These are phyloP conservation scores for Parambassis ranga DNA, from an alignment of 2,797 vertebrate species.

Conservation along the genomic window DNA sequence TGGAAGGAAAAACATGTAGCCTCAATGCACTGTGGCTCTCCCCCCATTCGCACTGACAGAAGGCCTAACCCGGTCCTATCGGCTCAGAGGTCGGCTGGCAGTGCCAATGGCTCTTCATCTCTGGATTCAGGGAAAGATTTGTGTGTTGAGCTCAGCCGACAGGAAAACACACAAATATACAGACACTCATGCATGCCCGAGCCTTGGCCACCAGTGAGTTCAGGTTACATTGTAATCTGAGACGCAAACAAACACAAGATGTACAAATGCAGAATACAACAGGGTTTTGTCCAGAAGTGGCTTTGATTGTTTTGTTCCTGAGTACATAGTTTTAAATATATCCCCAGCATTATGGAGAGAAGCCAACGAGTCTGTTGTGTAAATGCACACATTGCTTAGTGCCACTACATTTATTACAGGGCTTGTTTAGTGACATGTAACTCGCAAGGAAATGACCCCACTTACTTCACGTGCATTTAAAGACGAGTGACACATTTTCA, in stretches of 20 bases:
- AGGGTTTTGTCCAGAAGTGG: neutral
- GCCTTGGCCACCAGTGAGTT: neutral
- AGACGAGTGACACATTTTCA: neutral
- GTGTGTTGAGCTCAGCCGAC: neutral
- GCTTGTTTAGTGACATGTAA: slow-evolving; percentile 48
- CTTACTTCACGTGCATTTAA: slow-evolving; percentile 11
- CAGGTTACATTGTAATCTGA: slow-evolving; percentile 15
- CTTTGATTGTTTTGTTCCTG: neutral
- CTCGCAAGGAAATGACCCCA: slow-evolving; percentile 30
- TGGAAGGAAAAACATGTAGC: slow-evolving; percentile 46
- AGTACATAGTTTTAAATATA: no score
- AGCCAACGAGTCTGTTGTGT: slow-evolving; percentile 21
- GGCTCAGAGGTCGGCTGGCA: slow-evolving; percentile 48
- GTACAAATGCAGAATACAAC: neutral
- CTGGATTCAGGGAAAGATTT: slow-evolving; percentile 24
- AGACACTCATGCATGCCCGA: neutral
- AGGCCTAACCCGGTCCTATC: slow-evolving; percentile 54
- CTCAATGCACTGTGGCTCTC: slow-evolving; percentile 54
- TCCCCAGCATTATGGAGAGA: slow-evolving; percentile 14
- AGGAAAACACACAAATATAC: neutral
- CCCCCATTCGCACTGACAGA: slow-evolving; percentile 45
- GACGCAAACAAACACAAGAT: neutral
- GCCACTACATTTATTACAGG: slow-evolving; percentile 50
- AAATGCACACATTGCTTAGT: slow-evolving; percentile 52
- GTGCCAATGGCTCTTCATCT: slow-evolving; percentile 38